Conservation (phyloP, 1,140 invertebrate species). For the Drosophila nebulosa region DNA sequence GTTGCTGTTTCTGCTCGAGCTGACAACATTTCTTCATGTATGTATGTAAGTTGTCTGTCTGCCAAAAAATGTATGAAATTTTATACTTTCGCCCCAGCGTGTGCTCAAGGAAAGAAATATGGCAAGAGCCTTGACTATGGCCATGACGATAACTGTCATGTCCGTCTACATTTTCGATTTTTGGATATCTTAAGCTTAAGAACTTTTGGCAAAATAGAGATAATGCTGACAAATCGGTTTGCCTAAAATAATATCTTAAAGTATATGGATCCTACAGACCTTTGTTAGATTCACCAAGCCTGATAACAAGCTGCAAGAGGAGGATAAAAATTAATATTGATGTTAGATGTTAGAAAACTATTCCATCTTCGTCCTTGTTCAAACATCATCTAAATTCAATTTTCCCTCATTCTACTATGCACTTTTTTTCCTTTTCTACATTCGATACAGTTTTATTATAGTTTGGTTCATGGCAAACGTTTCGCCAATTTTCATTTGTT, state of each 20-base stretch:
- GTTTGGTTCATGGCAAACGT: background rate
- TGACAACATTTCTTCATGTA: background rate
- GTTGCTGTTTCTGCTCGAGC: background rate
- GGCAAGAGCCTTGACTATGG: background rate
- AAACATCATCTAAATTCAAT: background rate
- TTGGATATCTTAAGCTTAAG: background rate
- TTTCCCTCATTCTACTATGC: too few relatives aligned
- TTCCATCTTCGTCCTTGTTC: too few relatives aligned
- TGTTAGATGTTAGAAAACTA: too few relatives aligned
- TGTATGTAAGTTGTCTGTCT: background rate
- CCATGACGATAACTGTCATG: background rate
- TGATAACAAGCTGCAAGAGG: background rate
- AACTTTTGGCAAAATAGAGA: background rate
- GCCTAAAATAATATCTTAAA: background rate
- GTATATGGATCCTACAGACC: background rate
- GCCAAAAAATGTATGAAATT: constrained; percentile 26
- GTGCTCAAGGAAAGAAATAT: background rate
- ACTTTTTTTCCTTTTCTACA: too few relatives aligned
- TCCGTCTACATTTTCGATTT: background rate
- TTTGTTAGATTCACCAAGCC: background rate
- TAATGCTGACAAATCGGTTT: background rate
- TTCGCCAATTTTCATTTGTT: background rate
- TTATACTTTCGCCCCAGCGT: constrained; percentile 12
- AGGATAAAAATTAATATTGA: too few relatives aligned
- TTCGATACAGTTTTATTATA: background rate